A percentile compares a stretch with the other conserved stretches of the same genome.
Conservation (phyloP, 2,797 vertebrate genomes). For the Rhadinocentrus ornatus region DNA sequence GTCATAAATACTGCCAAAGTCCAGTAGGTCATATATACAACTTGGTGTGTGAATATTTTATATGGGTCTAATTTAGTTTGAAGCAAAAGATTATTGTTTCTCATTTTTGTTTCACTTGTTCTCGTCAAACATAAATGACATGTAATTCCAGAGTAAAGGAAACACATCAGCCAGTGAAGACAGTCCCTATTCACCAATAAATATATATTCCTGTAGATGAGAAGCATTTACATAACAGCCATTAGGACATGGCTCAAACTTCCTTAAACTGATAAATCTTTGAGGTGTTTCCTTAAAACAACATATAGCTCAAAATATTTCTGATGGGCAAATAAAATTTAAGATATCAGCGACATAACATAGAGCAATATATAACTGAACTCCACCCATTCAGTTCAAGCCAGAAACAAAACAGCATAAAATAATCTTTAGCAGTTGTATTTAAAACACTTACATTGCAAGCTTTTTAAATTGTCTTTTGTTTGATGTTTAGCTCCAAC, state of each 20-base stretch:
- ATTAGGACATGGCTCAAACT: neutral
- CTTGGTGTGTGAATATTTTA: neutral
- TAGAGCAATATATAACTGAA: slow-evolving; percentile 9
- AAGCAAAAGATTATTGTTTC: slow-evolving; percentile 4
- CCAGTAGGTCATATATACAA: slow-evolving; percentile 28
- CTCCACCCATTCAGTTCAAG: slow-evolving; percentile 15
- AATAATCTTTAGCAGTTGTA: slow-evolving; percentile 28
- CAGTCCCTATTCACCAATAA: neutral
- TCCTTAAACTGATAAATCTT: neutral
- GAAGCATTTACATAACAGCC: neutral
- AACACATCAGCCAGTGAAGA: neutral
- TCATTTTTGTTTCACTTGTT: neutral
- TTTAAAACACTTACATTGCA: slow-evolving; percentile 37
- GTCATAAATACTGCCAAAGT: slow-evolving; percentile 43
- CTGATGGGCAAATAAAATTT: neutral
- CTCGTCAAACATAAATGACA: neutral
- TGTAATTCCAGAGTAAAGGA: neutral
- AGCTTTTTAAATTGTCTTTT: slow-evolving; percentile 39
- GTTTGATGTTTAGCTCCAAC: slow-evolving; percentile 45
- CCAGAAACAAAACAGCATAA: slow-evolving; percentile 35
- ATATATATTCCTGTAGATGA: neutral
- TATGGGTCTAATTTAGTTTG: slow-evolving; percentile 13
- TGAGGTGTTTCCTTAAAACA: neutral
- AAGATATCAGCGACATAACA: slow-evolving; percentile 4
- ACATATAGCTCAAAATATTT: neutral